Conservation (phyloP, 2,113 vertebrate genomes). For the Mobula birostris region DNA sequence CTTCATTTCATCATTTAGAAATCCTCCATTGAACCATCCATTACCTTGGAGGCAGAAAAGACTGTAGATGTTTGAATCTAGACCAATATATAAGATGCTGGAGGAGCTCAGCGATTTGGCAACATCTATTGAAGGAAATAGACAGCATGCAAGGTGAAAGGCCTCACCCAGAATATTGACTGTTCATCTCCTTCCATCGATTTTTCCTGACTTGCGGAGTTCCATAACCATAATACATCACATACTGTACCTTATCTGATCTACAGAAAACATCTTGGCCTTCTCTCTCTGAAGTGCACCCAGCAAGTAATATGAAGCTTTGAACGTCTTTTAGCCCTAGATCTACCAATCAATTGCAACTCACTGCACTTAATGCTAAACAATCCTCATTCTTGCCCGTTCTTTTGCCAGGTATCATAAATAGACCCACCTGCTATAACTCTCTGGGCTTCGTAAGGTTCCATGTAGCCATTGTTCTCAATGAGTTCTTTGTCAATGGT, state of each 20-base stretch:
- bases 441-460: slow-evolving; percentile 87
- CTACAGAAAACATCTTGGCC: background rate
- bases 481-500: slow-evolving; percentile 55
- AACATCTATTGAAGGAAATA: too few relatives aligned
- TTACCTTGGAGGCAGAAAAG: too few relatives aligned
- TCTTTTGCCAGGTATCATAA: background rate
- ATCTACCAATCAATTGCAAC: background rate
- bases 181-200: too few relatives aligned
- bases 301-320: background rate
- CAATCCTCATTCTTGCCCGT: background rate
- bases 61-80: too few relatives aligned
- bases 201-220: too few relatives aligned
- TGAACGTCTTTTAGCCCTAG: background rate
- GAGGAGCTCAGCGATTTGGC: too few relatives aligned
- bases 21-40: too few relatives aligned
- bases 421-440: slow-evolving; percentile 78
- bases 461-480: slow-evolving; percentile 88
- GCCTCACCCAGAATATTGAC: too few relatives aligned
- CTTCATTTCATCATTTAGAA: too few relatives aligned
- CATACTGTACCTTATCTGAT: background rate
- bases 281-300: background rate
- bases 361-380: background rate
- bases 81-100: too few relatives aligned
- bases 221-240: too few relatives aligned
- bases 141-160: too few relatives aligned